Evolutionary conservation across 2,797 vertebrate genomes (phyloP).

Genomic region (Cyclopterus lumpus): DNA sequence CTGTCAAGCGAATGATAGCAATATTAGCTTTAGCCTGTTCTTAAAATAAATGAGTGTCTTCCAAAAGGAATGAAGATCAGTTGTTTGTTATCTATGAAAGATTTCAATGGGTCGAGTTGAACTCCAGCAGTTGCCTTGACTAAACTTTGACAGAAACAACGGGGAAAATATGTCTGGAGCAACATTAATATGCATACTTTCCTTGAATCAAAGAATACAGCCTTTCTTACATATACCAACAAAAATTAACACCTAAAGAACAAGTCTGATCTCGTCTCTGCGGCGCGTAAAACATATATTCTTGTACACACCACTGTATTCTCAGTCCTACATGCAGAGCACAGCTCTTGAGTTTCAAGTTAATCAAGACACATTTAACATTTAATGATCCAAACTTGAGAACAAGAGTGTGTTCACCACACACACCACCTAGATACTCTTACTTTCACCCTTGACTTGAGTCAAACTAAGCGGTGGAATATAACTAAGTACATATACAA

Average conservation of each 20-base stretch:
- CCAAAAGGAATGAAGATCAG: not conserved
- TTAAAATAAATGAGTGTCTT: slow-evolving; percentile 1
- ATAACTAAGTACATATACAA: not conserved
- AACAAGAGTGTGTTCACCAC: slow-evolving; percentile 8
- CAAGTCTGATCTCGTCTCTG: not conserved
- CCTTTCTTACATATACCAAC: not conserved
- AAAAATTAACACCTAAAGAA: not conserved
- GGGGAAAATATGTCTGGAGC: not conserved
- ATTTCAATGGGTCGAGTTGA: slow-evolving; percentile 9
- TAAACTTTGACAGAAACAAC: slow-evolving; percentile 3
- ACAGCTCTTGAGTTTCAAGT: slow-evolving; percentile 24
- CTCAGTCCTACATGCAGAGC: not conserved
- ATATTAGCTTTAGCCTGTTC: slow-evolving; percentile 1
- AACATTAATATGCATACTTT: not conserved
- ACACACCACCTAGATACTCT: not conserved
- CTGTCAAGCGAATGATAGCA: slow-evolving; percentile 2
- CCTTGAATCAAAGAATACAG: not conserved
- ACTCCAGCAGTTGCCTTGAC: not conserved
- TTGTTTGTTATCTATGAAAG: slow-evolving; percentile 20
- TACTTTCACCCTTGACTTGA: too few species aligned
- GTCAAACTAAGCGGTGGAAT: not conserved
- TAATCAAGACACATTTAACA: not conserved
- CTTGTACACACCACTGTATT: not conserved
- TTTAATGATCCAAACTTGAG: slow-evolving; percentile 3
- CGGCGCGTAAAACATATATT: not conserved